These are phyloP conservation scores for Camelus dromedarius DNA, from an alignment of 2,113 vertebrate genomes.

Conservation along the genomic window DNA sequence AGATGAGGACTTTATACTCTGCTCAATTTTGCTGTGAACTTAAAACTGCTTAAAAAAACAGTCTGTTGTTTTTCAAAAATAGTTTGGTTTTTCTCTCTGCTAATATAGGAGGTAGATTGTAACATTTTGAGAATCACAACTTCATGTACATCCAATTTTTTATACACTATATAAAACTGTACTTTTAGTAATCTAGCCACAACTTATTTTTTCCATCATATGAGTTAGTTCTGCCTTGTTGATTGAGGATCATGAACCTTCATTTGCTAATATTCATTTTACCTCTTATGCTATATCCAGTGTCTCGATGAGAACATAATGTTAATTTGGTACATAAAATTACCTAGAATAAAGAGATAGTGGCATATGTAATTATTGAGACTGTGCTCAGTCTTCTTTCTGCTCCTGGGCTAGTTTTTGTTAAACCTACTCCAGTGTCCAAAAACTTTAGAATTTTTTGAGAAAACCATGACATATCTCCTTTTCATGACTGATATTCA, in stretches of 20 bases:
- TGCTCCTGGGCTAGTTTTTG: neutral
- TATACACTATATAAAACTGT: neutral
- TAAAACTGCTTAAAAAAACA: neutral
- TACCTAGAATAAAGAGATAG: neutral
- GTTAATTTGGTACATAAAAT: neutral
- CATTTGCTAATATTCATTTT: neutral
- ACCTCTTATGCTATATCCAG: neutral
- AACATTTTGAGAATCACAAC: neutral
- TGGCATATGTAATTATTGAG: neutral
- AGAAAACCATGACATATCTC: neutral
- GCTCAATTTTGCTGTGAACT: neutral
- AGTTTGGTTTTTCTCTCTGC: neutral
- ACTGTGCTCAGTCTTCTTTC: neutral
- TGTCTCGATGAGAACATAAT: neutral
- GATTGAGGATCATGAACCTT: neutral
- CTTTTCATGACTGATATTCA: neutral
- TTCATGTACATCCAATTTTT: neutral
- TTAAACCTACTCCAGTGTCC: neutral
- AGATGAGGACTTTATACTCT: neutral
- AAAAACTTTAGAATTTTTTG: neutral
- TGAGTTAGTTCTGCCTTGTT: neutral
- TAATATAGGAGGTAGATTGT: neutral
- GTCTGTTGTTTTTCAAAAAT: neutral
- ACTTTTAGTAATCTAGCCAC: neutral
- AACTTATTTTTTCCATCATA: neutral